phyloP scores from a whole-genome alignment of 2,888 invertebrate species.

The Linyphia triangularis region DNA sequence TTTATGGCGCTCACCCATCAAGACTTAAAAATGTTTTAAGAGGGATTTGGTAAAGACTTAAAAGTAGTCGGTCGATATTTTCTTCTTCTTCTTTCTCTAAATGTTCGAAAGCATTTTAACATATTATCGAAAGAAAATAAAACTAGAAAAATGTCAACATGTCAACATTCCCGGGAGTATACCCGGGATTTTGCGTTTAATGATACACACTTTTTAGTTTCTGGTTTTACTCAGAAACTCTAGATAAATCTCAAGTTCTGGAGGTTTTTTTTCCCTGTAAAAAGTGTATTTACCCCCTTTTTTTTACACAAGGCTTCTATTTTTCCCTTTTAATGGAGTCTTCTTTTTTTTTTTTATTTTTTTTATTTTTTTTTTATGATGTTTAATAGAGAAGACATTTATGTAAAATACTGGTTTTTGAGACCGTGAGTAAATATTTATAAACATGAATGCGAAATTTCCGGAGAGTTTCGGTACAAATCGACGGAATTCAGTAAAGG shows the following conservation, averaged over 20 bases:
- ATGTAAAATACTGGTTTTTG: constrained; percentile 58
- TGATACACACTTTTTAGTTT: constrained; percentile 50
- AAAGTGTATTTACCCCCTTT: constrained; percentile 36
- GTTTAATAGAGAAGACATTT: constrained; percentile 69
- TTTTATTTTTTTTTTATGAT: constrained; percentile 18
- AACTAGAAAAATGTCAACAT: constrained; percentile 50
- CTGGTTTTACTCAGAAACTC: constrained; percentile 46
- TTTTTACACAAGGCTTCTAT: neutral
- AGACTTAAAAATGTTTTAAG: constrained; percentile 56
- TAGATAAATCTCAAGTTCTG: constrained; percentile 23
- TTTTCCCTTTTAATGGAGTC: neutral
- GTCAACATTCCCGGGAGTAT: constrained; percentile 51
- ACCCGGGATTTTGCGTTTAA: constrained; percentile 55
- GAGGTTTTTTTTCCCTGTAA: neutral
- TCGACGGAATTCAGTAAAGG: neutral
- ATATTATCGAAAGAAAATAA: constrained; percentile 57
- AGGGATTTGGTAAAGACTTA: constrained; percentile 37
- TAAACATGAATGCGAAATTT: constrained; percentile 72
- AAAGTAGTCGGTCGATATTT: constrained; percentile 7
- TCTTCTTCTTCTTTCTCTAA: constrained; percentile 26
- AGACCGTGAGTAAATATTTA: constrained; percentile 62
- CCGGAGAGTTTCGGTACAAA: constrained; percentile 43
- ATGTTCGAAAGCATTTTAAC: constrained; percentile 70
- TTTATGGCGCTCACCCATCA: constrained; percentile 17
- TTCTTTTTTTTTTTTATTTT: constrained; percentile 24